Evolutionary conservation across 2,113 vertebrate genomes (phyloP).

Genomic region (Antechinus stuartii): DNA sequence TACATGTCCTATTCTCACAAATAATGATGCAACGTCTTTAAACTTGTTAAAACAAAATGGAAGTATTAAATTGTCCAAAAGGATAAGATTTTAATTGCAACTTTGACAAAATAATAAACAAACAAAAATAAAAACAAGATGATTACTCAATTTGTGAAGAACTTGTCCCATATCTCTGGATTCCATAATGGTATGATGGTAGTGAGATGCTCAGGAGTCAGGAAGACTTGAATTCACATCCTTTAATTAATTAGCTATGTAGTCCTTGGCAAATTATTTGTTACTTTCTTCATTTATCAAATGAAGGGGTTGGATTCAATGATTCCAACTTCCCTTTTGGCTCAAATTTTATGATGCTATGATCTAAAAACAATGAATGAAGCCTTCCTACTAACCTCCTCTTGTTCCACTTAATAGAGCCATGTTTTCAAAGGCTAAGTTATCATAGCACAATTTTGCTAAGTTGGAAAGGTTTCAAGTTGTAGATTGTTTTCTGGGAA

Average conservation of each 20-base stretch:
- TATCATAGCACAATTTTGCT: neutral
- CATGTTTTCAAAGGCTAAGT: neutral
- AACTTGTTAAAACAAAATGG: neutral
- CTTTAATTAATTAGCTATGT: neutral
- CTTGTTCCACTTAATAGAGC: neutral
- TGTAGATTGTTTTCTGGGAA: neutral
- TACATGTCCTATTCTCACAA: neutral
- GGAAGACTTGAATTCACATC: neutral
- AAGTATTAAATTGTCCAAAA: conserved; percentile 55
- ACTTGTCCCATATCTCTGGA: neutral
- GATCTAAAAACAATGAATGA: neutral
- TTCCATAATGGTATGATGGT: neutral
- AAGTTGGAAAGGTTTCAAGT: neutral
- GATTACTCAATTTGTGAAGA: conserved; percentile 33
- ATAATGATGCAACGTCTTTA: neutral
- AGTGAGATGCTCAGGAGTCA: neutral
- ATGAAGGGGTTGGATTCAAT: neutral
- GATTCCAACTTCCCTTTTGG: neutral
- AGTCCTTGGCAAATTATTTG: neutral
- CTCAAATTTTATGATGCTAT: neutral
- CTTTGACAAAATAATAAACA: conserved; percentile 47
- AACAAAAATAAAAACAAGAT: neutral
- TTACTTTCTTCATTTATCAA: conserved; percentile 15
- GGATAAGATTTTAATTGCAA: conserved; percentile 54
- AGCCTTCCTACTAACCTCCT: neutral